These are phyloP conservation scores for Dromaius novaehollandiae DNA, from an alignment of 2,113 vertebrate species.

Conservation along the genomic window DNA sequence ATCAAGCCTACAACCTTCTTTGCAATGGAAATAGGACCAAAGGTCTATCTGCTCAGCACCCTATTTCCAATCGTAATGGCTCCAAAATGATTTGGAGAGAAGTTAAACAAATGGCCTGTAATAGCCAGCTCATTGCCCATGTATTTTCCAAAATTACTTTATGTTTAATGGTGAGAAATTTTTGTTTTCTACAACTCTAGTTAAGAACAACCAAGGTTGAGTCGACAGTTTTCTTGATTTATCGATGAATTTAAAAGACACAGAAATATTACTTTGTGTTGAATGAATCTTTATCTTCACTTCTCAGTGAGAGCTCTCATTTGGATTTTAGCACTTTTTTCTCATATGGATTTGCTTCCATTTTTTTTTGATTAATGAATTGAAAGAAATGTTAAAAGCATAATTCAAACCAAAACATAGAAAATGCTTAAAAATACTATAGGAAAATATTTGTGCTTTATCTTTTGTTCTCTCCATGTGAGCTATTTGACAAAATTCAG, in stretches of 20 bases:
- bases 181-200: not conserved
- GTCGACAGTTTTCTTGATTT: not conserved
- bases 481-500: not conserved
- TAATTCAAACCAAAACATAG: not conserved
- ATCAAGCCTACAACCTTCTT: not conserved
- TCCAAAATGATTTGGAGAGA: no score
- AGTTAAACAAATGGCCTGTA: no score
- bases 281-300: not conserved
- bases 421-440: not conserved
- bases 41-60: not conserved
- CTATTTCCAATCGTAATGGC: not conserved
- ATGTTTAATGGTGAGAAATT: not conserved
- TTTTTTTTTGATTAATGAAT: not conserved
- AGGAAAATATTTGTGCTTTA: not conserved
- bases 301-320: not conserved
- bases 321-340: not conserved
- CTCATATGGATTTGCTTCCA: not conserved
- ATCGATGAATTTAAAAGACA: not conserved
- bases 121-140: not conserved
- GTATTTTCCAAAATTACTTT: not conserved
- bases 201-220: not conserved
- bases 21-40: not conserved
- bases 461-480: not conserved
- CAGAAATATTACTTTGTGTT: not conserved
- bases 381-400: not conserved